These are phyloP conservation scores for Leptopilina clavipes DNA, from an alignment of 1,140 invertebrate species.

Conservation along the genomic window DNA sequence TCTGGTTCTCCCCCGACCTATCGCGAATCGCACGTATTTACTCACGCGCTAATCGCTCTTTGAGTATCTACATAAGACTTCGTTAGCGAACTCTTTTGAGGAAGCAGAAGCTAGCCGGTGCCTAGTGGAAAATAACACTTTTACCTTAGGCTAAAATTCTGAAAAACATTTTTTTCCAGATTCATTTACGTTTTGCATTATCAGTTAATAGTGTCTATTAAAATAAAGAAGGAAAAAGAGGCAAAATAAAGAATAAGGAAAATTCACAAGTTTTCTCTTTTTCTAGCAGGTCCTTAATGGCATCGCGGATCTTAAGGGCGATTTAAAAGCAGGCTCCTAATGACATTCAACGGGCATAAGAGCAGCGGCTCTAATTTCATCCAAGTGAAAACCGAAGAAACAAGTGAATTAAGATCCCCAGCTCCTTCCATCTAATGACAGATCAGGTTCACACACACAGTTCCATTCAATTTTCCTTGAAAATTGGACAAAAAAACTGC, in stretches of 20 bases:
- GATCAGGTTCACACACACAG: slow-evolving; percentile 46
- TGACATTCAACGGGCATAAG: slow-evolving; percentile 53
- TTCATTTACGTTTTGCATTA: background rate
- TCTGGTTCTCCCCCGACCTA: slow-evolving; percentile 48
- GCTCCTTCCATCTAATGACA: slow-evolving; percentile 48
- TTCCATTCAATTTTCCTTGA: background rate
- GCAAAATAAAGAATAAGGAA: slow-evolving; percentile 12
- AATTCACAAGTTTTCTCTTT: slow-evolving; percentile 47
- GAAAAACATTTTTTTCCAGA: background rate
- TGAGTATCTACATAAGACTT: slow-evolving; percentile 49
- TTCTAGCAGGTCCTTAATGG: slow-evolving; percentile 50
- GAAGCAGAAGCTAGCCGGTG: background rate
- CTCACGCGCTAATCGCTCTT: slow-evolving; percentile 55
- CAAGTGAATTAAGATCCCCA: slow-evolving; percentile 55
- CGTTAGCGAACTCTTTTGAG: slow-evolving; percentile 39
- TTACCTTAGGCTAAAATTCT: background rate
- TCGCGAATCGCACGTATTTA: slow-evolving; percentile 56
- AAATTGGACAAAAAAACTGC: too few relatives aligned
- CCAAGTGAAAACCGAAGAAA: slow-evolving; percentile 59
- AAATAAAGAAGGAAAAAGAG: background rate
- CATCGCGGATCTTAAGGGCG: slow-evolving; percentile 48
- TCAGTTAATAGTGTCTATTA: slow-evolving; percentile 41
- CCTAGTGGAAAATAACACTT: background rate
- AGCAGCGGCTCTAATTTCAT: slow-evolving; percentile 56
- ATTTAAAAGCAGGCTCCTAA: slow-evolving; percentile 59